phyloP scores from a whole-genome alignment of 2,797 vertebrate genomes.

The Sebastes umbrosus region DNA sequence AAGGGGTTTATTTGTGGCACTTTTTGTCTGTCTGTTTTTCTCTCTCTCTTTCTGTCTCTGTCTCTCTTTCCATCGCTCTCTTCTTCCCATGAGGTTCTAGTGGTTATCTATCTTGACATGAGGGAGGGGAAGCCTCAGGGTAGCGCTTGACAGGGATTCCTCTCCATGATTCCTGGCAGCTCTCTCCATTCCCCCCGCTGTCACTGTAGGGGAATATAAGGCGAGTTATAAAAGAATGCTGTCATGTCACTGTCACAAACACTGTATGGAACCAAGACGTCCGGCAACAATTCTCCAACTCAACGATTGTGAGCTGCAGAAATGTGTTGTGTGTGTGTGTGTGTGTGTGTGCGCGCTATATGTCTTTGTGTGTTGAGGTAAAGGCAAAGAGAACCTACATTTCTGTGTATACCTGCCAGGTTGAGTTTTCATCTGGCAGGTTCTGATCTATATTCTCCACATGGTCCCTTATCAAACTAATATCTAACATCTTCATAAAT shows the following conservation, averaged over 20 bases:
- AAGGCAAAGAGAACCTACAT: not conserved
- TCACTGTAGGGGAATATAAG: slow-evolving; percentile 63
- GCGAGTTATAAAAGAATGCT: slow-evolving; percentile 64
- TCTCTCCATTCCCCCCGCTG: slow-evolving; percentile 58
- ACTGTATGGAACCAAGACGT: slow-evolving; percentile 46
- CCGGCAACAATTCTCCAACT: not conserved
- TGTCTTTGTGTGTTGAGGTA: slow-evolving; percentile 4
- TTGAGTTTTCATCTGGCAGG: not conserved
- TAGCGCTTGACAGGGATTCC: slow-evolving; percentile 64
- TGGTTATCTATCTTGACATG: slow-evolving; percentile 70
- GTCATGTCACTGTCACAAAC: slow-evolving; percentile 73
- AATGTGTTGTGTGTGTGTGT: not conserved
- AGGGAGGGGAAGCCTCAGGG: slow-evolving; percentile 62
- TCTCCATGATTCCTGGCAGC: slow-evolving; percentile 66
- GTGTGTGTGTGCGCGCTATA: not conserved
- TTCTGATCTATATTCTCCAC: not conserved
- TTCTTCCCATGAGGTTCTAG: slow-evolving; percentile 42
- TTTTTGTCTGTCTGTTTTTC: slow-evolving; percentile 6
- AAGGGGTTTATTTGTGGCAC: not conserved
- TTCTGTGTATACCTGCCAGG: slow-evolving; percentile 17
- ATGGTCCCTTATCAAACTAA: not conserved
- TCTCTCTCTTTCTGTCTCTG: not conserved
- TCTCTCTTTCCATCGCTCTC: not conserved
- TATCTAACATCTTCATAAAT: not conserved
- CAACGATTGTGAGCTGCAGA: slow-evolving; percentile 4